These are phyloP conservation scores for Drosophila parthenogenetica DNA, from an alignment of 2,888 invertebrate species.

Conservation along the genomic window DNA sequence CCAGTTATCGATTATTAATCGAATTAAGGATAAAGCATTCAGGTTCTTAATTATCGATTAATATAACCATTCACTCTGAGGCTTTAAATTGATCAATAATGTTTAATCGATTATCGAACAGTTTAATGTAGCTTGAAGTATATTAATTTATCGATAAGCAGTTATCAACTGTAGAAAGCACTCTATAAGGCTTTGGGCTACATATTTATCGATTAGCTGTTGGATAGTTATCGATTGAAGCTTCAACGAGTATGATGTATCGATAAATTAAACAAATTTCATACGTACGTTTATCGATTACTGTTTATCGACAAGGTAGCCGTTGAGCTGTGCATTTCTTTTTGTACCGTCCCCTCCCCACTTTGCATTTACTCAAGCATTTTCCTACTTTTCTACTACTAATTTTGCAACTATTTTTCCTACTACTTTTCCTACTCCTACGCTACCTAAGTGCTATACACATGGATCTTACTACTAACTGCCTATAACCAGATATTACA, in stretches of 20 bases:
- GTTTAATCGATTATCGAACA: too few relatives aligned
- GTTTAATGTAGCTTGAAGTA: too few relatives aligned
- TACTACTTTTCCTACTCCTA: constrained; percentile 32
- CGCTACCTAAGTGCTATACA: not conserved
- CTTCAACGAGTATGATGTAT: too few relatives aligned
- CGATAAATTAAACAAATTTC: too few relatives aligned
- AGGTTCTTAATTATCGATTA: not conserved
- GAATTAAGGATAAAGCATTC: not conserved
- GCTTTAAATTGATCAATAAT: too few relatives aligned
- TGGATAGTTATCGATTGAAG: too few relatives aligned
- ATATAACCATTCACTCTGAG: too few relatives aligned
- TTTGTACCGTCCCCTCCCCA: constrained; percentile 18
- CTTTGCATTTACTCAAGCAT: constrained; percentile 47
- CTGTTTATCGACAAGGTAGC: too few relatives aligned
- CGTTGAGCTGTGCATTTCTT: not conserved
- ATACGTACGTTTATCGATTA: not conserved
- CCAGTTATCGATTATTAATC: not conserved
- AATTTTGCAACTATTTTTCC: constrained; percentile 39
- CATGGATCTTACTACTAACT: constrained; percentile 1
- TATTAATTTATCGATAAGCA: too few relatives aligned
- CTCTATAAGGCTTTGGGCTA: too few relatives aligned
- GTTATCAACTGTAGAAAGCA: too few relatives aligned
- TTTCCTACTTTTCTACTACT: constrained; percentile 41
- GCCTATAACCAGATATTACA: constrained; percentile 14
- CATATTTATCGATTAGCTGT: too few relatives aligned